Evolutionary conservation across 1,140 invertebrate species (phyloP), one percentile per base, ranked within the genome.

Genomic region (Brachionus calyciflorus): DNA sequence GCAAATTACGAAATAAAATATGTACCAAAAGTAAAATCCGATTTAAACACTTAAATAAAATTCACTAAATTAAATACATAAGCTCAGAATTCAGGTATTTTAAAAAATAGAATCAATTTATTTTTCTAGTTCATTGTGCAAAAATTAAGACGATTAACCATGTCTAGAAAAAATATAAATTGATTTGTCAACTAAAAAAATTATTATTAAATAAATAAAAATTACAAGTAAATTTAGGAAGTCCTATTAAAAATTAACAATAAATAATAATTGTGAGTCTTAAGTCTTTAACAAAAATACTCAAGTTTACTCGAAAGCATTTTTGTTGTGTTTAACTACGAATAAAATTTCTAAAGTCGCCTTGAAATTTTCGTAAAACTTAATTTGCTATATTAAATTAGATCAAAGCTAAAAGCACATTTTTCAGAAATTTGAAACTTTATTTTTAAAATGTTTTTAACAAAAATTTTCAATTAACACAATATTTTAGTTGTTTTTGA

Each of bases 121-220:
- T 33, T 60, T 60, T 60, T 60, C 14, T 33, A 60, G 33, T 33
- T 60, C 28, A 60, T 30, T 30, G 55, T 60, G 28, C 28, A 60
- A 60, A 33, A 28, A 60, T 28, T 30, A 60, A 30, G 28, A 60
- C 55, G 55, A 60, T 60, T 60, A 60, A 33, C 26, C 28, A 60
- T 28, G 55, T 60, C 55, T 60, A 60, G 9, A 33, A 60, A 33
- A 30, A n/a, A n/a, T 60, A 33, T 60, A 26, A 60, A 60, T 60
- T 60, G 55, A 60, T 60, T 60, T 60, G 55, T 60, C 51, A 55
- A 55, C n/a, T 28, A 55, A 55, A 55, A 28, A 28, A 28, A 55
- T 55, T 28, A 21, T 28, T 28, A 55, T 55, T 28, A 10, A 55
- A 55, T 28, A 55, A 21, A 24, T 28, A 55, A 26, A 55, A 55